Base-by-base conservation (phyloP, 2,113 vertebrate species). In the Erpornis zantholeuca region DNA sequence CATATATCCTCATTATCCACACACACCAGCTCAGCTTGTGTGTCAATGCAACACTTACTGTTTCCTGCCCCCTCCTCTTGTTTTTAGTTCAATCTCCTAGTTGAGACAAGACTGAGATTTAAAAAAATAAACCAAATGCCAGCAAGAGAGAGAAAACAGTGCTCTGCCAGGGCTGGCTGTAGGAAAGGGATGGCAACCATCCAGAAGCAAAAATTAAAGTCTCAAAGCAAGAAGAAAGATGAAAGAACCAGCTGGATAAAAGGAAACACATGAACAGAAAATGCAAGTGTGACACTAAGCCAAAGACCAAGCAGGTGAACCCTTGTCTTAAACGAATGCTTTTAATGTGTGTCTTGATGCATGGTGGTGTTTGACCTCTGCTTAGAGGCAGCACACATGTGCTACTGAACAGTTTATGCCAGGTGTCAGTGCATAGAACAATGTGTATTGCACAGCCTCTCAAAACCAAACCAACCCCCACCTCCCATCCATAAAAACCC, bases 331-430 rank as follows among this genome's bases (percentile, higher is more conserved):
- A 70, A 29, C 7, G 9, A 23, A 71, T 2, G 3, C 33, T 92
- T 87, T 63, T 54, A 35, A 38, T 0, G 3, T 21, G 29, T n/a
- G 10, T 38, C 31, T 80, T 38, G 21, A 14, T 5, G 47, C 17
- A 6, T 2, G 31, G 15, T 23, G 66, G 6, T 47, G 36, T 47
- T 71, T 47, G 35, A 68, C 45, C 42, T 61, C 12, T 21, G 24
- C 44, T 68, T 20, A 52, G 50, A 77, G 50, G 71, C 44, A 57
- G 59, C 1, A 2, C 13, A 4, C 0, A 0, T 25, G 36, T 9
- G 5, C 68, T 53, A 31, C 47, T 23, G 23, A 57, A 42, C 35
- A 23, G n/a, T n/a, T 82, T 17, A 23, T 78, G 49, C 17, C 71
- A 60, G 29, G 33, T 59, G 22, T 50, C 29, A 79, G 35, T 21